Evolutionary conservation across 2,113 vertebrate species (phyloP).

Genomic region (Forbesichthys agassizii): DNA sequence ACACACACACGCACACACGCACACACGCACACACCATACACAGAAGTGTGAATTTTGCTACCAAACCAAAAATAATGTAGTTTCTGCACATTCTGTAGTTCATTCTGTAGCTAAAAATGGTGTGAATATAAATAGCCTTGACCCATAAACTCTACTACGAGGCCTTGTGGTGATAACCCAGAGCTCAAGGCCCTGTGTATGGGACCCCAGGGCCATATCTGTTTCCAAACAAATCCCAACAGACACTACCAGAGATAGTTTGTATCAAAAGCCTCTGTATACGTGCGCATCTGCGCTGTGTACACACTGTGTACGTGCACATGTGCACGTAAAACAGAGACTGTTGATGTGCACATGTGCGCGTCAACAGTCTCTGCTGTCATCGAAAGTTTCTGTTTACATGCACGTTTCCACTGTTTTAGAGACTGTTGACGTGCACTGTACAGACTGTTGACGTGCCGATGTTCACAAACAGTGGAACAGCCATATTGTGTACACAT

Average conservation of each 20-base stretch:
- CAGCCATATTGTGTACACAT: no score
- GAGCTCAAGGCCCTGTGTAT: background rate
- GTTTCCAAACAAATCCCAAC: background rate
- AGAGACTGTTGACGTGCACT: no score
- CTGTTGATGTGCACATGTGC: no score
- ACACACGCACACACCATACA: background rate
- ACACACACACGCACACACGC: background rate
- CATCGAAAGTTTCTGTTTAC: no score
- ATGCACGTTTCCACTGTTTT: no score
- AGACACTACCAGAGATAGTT: background rate
- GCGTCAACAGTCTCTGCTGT: no score
- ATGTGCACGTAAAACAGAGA: no score
- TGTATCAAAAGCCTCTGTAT: no score
- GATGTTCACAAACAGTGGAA: conserved; percentile 4
- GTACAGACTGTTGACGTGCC: background rate
- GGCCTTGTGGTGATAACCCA: background rate
- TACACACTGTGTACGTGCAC: background rate
- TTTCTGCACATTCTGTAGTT: background rate
- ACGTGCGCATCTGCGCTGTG: no score
- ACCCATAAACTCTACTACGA: background rate
- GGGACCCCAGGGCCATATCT: background rate
- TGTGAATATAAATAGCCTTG: background rate
- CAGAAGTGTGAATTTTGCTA: background rate
- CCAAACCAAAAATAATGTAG: background rate
- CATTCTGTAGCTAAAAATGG: background rate